phyloP scores from a whole-genome alignment of 37 sponge, comb jelly and placozoan genomes.

The Mnemiopsis leidyi region DNA sequence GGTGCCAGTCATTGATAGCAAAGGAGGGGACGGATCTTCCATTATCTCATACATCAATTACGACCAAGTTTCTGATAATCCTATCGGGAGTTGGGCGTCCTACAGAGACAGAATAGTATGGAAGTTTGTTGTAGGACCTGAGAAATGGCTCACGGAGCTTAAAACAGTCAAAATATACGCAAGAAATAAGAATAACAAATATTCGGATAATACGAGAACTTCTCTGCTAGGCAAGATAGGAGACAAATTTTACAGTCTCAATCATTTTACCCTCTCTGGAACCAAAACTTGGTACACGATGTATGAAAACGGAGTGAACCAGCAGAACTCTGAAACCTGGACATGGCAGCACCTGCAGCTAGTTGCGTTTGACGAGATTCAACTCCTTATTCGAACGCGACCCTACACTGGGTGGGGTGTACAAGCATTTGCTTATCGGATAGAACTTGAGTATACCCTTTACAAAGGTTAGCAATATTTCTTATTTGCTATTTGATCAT shows the following conservation, averaged over 20 bases:
- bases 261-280: neutral
- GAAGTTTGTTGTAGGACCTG: neutral
- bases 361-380: neutral
- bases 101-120: neutral
- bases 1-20: too few relatives aligned
- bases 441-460: too few relatives aligned
- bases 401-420: neutral
- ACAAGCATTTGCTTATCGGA: too few relatives aligned
- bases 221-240: neutral
- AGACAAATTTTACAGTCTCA: neutral
- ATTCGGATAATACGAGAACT: neutral
- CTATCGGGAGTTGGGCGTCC: neutral
- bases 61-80: neutral
- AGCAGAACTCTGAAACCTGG: neutral
- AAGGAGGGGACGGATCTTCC: too few relatives aligned
- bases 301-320: neutral
- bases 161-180: neutral
- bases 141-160: neutral
- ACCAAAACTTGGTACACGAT: neutral
- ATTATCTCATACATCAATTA: too few relatives aligned
- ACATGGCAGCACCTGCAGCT: neutral
- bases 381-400: neutral
- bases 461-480: too few relatives aligned
- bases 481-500: too few relatives aligned
- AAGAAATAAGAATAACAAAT: neutral